phyloP scores from a whole-genome alignment of 2,888 invertebrate genomes.

The Pimpla rufipes region DNA sequence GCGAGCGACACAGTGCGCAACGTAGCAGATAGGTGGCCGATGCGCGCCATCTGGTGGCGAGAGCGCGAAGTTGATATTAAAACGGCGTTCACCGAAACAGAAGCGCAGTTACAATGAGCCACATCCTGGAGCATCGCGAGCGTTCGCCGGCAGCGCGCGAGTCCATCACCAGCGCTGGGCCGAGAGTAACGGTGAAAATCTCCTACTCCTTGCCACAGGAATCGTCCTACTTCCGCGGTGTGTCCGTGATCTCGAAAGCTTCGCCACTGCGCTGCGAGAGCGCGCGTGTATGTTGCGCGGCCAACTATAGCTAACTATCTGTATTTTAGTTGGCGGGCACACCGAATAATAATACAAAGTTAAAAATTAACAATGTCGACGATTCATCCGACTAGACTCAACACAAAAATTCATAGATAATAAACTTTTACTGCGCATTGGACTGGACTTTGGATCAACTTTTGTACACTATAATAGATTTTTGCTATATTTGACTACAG shows the following conservation, averaged over 20 bases:
- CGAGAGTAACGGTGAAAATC: constrained; percentile 76
- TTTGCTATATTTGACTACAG: no score
- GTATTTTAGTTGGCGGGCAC: background rate
- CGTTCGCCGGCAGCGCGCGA: constrained; percentile 35
- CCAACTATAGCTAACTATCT: background rate
- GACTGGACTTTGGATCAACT: no score
- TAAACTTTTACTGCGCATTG: no score
- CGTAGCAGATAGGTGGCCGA: background rate
- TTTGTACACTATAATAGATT: no score
- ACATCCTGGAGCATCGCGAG: constrained; percentile 57
- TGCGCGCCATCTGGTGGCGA: constrained; percentile 9
- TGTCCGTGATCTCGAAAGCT: constrained; percentile 49
- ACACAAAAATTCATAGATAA: no score
- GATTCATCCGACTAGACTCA: no score
- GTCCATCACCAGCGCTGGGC: constrained; percentile 67
- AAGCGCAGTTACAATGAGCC: constrained; percentile 41
- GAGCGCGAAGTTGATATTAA: constrained; percentile 8
- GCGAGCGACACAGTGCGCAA: background rate
- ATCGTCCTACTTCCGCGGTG: constrained; percentile 75
- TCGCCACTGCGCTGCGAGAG: background rate
- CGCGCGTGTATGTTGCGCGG: background rate
- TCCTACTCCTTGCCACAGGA: constrained; percentile 69
- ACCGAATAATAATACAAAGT: background rate
- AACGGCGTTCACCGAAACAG: constrained; percentile 27
- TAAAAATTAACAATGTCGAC: no score